Base-by-base conservation (phyloP, 2,888 invertebrate species). In the Ischnus inquisitorius region DNA sequence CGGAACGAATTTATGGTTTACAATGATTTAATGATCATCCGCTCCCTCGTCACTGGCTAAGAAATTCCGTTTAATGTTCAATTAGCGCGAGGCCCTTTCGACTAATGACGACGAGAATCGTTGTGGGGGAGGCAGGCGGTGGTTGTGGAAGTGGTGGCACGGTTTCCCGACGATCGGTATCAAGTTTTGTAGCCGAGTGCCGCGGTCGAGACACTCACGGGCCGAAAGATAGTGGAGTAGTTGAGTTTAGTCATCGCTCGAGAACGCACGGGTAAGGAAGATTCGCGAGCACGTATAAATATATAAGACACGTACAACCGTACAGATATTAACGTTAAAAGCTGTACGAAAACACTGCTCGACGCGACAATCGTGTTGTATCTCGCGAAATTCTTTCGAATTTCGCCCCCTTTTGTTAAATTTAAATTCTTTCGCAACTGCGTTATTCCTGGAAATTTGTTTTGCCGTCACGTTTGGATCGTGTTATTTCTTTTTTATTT, bases 261-360 rank as follows among this genome's bases (percentile, higher is more conserved):
- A 64, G 71, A 62, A 79, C 83, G 54, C 39, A 79, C 83, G 75
- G 83, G 79, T 79, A 79, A 83, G 78, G n/a, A 67, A 39, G 46
- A 22, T 57, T 74, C 34, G 16, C 46, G 16, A 65, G 39, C 48
- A 5, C 14, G 25, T 60, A 19, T 14, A 71, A 14, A 14, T 41
- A 14, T 19, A 25, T 16, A 34, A n/a, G 14, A 6, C 2, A 16
- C 19, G 16, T 51, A 19, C 19, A 51, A 34, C n/a, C 5, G 22
- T 34, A 34, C 5, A 51, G 1, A 41, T 65, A 41, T 67, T 64
- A 34, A 10, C 4, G 22, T 41, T 74, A 48, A 19, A 28, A 46
- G 14, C 1, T 1, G 5, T 25, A 19, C 25, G 22, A 14, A 57
- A n/a, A 41, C 8, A 46, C 6, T 2, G 34, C 34, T 34, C 0